Evolutionary conservation across 1,140 invertebrate species (phyloP), one percentile per base, ranked within the genome.

Genomic region (Dreissena polymorpha): DNA sequence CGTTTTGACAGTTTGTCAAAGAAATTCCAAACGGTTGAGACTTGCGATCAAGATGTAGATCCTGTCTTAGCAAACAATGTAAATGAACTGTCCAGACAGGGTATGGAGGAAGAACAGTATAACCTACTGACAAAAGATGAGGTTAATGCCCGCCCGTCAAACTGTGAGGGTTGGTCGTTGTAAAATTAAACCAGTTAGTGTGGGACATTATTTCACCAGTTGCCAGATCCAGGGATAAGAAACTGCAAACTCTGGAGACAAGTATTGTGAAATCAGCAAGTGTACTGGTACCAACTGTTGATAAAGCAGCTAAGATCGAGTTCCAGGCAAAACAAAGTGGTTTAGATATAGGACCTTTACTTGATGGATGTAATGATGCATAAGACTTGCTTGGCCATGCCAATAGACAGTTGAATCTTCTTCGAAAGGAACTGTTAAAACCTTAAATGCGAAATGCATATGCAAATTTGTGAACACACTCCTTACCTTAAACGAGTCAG

Each of bases 321-420:
- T 29, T 18, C 16, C 10, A 49, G n/a, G 13, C 71, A 25, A 21
- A 29, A 16, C 39, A 29, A 23, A 21, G 14, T 21, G 25, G 67
- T 29, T 16, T 6, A 16, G 25, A 69, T 29, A 29, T 69, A 18
- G 39, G 10, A 8, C 25, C 70, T 10, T 14, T 53, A 23, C 57
- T 63, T 63, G 72, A 25, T 25, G 55, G 39, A 12, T 63, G 72
- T 63, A 63, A 39, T 2, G 60, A 75, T 27, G 13, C 72, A 29
- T 63, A 60, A 29, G 8, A 51, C 10, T 25, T 63, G 23, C 25
- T 75, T 1, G 72, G 72, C 18, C 72, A 75, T 75, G 16, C 55
- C 16, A 75, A 75, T 39, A 23, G 72, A n/a, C n/a, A 75, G 55
- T 16, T 74, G 27, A 74, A 74, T 50, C 53, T 74, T 55, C 12